Conservation (phyloP, 2,888 invertebrate genomes). For the Phorcus lineatus region DNA sequence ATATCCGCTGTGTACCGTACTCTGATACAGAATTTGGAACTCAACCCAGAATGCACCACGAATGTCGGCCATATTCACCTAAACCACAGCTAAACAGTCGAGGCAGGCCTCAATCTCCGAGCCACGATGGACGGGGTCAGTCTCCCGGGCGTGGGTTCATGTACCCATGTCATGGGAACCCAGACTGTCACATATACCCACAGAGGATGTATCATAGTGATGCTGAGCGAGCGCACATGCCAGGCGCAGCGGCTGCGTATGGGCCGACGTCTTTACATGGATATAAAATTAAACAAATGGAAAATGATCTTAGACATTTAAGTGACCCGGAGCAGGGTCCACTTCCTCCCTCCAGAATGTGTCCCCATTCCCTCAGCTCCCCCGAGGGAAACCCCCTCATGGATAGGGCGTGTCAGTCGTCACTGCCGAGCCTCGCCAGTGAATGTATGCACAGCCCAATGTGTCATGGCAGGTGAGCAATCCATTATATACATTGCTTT, state of each 20-base stretch:
- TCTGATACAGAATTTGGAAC: constrained; percentile 62
- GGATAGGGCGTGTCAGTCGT: constrained; percentile 78
- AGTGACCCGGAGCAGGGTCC: constrained; percentile 54
- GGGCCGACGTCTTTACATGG: constrained; percentile 45
- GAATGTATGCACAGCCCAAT: constrained; percentile 54
- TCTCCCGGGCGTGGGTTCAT: constrained; percentile 27
- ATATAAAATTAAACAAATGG: constrained; percentile 47
- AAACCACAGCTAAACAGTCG: constrained; percentile 52
- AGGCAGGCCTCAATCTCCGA: constrained; percentile 48
- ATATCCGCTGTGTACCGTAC: constrained; percentile 56
- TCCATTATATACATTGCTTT: no score
- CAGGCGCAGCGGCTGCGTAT: not conserved
- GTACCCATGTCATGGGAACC: constrained; percentile 25
- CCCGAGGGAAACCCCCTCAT: constrained; percentile 54
- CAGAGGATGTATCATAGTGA: constrained; percentile 55
- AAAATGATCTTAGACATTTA: constrained; percentile 43
- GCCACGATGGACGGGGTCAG: constrained; percentile 26
- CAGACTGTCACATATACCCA: constrained; percentile 28
- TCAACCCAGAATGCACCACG: constrained; percentile 35
- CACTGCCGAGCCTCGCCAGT: constrained; percentile 74
- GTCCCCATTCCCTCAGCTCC: constrained; percentile 26
- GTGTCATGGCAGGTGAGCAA: constrained; percentile 46
- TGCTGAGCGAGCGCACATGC: constrained; percentile 42
- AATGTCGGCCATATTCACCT: constrained; percentile 54
- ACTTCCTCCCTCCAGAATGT: constrained; percentile 48